phyloP scores from a whole-genome alignment of 2,797 vertebrate species.

The Enoplosus armatus region DNA sequence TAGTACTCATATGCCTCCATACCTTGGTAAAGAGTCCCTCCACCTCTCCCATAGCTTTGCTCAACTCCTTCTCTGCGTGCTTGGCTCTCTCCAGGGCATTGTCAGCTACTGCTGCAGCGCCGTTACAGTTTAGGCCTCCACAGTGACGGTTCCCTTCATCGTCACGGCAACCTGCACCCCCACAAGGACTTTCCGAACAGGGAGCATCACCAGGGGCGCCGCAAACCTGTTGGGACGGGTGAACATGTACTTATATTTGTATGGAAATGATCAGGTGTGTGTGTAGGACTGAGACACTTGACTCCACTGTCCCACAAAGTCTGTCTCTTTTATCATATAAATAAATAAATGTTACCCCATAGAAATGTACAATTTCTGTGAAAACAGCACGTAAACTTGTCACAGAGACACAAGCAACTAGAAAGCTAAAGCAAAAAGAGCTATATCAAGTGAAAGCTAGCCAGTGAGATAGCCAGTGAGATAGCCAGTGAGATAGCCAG shows the following conservation, averaged over 20 bases:
- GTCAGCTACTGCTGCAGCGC: constrained; percentile 89
- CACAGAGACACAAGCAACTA: neutral
- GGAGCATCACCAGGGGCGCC: constrained; percentile 88
- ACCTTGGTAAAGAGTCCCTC: constrained; percentile 91
- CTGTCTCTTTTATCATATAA: neutral
- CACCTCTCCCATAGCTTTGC: constrained; percentile 88
- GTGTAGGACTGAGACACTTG: neutral
- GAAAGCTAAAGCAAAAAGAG: no score
- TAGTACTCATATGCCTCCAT: neutral
- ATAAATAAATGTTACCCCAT: neutral
- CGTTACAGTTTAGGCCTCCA: constrained; percentile 93
- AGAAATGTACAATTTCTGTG: neutral
- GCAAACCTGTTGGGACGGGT: constrained; percentile 89
- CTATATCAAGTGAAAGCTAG: no score
- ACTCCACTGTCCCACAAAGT: neutral
- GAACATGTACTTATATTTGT: neutral
- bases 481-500: no score
- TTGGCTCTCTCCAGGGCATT: constrained; percentile 90
- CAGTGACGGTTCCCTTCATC: constrained; percentile 92
- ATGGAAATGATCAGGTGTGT: neutral
- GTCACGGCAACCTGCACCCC: constrained; percentile 93
- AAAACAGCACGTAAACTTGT: neutral
- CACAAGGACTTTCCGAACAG: constrained; percentile 93
- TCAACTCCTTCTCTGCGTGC: constrained; percentile 93
- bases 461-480: no score